phyloP scores from a whole-genome alignment of 2,797 vertebrate species.

The Parauchenoglanis punctatus region DNA sequence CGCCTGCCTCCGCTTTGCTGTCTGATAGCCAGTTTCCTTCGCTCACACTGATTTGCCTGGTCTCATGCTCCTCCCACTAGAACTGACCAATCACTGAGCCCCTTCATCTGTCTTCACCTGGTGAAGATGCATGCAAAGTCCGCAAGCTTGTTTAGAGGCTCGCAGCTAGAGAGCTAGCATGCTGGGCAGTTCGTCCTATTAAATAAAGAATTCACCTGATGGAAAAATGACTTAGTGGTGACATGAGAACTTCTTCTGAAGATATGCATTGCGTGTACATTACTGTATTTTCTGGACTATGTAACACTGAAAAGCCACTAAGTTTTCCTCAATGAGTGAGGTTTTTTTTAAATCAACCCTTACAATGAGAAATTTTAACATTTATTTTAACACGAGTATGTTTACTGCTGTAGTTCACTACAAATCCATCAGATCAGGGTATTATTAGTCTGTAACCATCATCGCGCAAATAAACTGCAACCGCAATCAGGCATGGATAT shows the following conservation, averaged over 20 bases:
- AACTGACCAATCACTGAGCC: constrained; percentile 63
- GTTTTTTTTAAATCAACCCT: no score
- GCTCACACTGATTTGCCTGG: constrained; percentile 66
- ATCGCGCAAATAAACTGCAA: background rate
- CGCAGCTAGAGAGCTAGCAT: background rate
- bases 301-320: background rate
- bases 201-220: background rate
- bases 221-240: background rate
- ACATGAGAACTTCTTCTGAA: background rate
- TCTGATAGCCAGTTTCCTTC: constrained; percentile 58
- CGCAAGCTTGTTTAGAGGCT: constrained; percentile 59
- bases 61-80: constrained; percentile 71
- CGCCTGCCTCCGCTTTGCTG: constrained; percentile 62
- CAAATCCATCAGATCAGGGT: background rate
- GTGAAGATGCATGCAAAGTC: constrained; percentile 74
- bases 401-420: background rate
- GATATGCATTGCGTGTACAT: background rate
- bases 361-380: no score
- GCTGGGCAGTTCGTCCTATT: background rate
- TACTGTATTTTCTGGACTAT: background rate
- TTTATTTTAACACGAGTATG: background rate
- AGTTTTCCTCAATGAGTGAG: no score
- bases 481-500: background rate
- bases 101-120: constrained; percentile 67
- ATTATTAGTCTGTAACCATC: background rate